These are phyloP conservation scores for Rhodophaea formosa DNA, from an alignment of 2,888 invertebrate genomes.

Conservation along the genomic window DNA sequence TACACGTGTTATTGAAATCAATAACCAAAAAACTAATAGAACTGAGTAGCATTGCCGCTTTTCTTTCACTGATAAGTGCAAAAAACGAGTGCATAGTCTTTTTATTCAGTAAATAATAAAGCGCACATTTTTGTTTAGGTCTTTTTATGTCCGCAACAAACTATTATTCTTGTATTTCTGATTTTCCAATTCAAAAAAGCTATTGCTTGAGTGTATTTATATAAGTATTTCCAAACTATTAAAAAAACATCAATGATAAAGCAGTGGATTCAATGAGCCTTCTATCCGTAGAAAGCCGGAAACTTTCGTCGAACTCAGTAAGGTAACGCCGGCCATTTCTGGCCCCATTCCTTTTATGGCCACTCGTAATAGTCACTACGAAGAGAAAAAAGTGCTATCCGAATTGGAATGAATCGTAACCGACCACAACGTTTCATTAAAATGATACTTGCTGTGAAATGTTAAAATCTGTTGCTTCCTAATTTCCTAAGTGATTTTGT, in stretches of 20 bases:
- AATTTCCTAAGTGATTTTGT: too few species aligned
- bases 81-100: too few species aligned
- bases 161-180: too few species aligned
- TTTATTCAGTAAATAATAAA: too few species aligned
- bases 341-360: constrained; percentile 59
- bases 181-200: too few species aligned
- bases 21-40: too few species aligned
- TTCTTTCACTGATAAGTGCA: too few species aligned
- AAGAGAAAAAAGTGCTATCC: constrained; percentile 51
- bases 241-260: background rate
- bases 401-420: constrained; percentile 52
- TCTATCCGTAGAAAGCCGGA: constrained; percentile 8
- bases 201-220: too few species aligned
- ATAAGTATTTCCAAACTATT: background rate
- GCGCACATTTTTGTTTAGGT: too few species aligned
- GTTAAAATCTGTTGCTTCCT: background rate
- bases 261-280: background rate
- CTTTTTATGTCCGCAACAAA: too few species aligned
- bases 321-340: constrained; percentile 54
- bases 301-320: constrained; percentile 47
- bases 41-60: too few species aligned
- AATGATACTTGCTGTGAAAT: constrained; percentile 35
- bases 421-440: constrained; percentile 56
- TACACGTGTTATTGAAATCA: too few species aligned
- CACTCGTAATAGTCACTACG: constrained; percentile 53